phyloP scores from a whole-genome alignment of 1,140 invertebrate species.

The Euborellia annulipes region DNA sequence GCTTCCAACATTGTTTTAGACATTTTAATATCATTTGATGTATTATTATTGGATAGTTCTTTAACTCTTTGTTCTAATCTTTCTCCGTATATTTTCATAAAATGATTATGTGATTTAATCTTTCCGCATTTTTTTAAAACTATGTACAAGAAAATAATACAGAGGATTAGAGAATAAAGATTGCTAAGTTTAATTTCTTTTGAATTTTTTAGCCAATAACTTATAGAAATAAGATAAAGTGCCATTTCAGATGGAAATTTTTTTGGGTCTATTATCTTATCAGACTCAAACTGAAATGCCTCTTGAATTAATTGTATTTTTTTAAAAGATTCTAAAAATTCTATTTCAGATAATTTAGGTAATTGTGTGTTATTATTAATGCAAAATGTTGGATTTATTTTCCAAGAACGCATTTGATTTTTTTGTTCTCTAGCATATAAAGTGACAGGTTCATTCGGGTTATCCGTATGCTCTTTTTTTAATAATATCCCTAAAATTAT shows the following conservation, averaged over 20 bases:
- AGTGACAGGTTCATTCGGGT: conserved; percentile 17
- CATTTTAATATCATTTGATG: background rate
- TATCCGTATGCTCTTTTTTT: no score
- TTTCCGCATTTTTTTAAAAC: conserved; percentile 26
- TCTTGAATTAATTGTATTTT: background rate
- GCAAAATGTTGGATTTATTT: conserved; percentile 23
- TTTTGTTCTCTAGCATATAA: conserved; percentile 21
- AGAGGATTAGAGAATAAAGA: conserved; percentile 14
- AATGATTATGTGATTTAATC: conserved; percentile 18
- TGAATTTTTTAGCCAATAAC: conserved; percentile 13
- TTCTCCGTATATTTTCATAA: conserved; percentile 18
- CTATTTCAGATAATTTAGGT: conserved; percentile 16
- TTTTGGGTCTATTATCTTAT: conserved; percentile 5
- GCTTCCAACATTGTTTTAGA: background rate
- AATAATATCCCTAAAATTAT: conserved; percentile 45
- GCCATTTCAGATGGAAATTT: conserved; percentile 11
- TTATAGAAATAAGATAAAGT: conserved; percentile 14
- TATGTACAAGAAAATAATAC: conserved; percentile 12
- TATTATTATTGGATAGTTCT: conserved; percentile 8
- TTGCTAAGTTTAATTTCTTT: conserved; percentile 4
- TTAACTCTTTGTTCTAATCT: background rate
- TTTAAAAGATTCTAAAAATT: background rate
- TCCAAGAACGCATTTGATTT: conserved; percentile 25
- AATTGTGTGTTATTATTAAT: conserved; percentile 13
- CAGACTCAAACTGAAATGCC: conserved; percentile 1